Conservation (phyloP, 2,113 vertebrate genomes). For the Scomber scombrus region DNA sequence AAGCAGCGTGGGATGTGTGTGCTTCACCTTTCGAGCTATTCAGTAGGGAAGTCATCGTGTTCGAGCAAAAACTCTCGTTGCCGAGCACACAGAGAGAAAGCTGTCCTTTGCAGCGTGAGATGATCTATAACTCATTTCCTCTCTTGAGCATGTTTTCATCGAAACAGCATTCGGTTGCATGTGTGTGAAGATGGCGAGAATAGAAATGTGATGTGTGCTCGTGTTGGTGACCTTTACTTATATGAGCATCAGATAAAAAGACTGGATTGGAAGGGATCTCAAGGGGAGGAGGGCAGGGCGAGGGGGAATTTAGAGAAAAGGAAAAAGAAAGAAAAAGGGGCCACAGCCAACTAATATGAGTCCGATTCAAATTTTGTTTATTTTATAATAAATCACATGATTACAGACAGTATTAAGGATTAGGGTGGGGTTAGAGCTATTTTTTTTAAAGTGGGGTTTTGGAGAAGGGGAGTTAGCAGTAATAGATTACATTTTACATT, state of each 20-base stretch:
- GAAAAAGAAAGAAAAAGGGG: slow-evolving; percentile 64
- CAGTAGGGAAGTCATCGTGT: slow-evolving; percentile 65
- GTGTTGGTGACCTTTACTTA: slow-evolving; percentile 71
- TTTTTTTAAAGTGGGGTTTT: slow-evolving; percentile 42
- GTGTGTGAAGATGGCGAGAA: slow-evolving; percentile 4
- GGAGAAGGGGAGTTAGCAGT: slow-evolving; percentile 52
- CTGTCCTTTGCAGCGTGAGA: slow-evolving; percentile 41
- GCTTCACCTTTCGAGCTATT: slow-evolving; percentile 62
- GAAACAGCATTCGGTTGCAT: neutral
- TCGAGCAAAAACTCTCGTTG: slow-evolving; percentile 13
- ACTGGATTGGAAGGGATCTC: slow-evolving; percentile 30
- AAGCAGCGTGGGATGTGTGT: slow-evolving; percentile 51
- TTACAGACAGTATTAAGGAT: slow-evolving; percentile 70
- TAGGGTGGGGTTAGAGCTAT: slow-evolving; percentile 42
- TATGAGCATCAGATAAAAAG: slow-evolving; percentile 78
- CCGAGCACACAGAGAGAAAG: slow-evolving; percentile 54
- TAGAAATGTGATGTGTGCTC: slow-evolving; percentile 18
- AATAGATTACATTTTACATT: slow-evolving; percentile 73
- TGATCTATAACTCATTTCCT: slow-evolving; percentile 35
- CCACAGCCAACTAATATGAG: slow-evolving; percentile 61
- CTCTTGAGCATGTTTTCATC: neutral
- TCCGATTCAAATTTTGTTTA: slow-evolving; percentile 65
- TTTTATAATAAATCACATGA: slow-evolving; percentile 61
- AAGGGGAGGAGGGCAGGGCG: slow-evolving; percentile 1
- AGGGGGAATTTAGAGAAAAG: slow-evolving; percentile 53